A percentile compares a stretch with the other conserved stretches of the same genome.
These are phyloP conservation scores for Achatina immaculata DNA, from an alignment of 1,140 invertebrate genomes.

Conservation along the genomic window DNA sequence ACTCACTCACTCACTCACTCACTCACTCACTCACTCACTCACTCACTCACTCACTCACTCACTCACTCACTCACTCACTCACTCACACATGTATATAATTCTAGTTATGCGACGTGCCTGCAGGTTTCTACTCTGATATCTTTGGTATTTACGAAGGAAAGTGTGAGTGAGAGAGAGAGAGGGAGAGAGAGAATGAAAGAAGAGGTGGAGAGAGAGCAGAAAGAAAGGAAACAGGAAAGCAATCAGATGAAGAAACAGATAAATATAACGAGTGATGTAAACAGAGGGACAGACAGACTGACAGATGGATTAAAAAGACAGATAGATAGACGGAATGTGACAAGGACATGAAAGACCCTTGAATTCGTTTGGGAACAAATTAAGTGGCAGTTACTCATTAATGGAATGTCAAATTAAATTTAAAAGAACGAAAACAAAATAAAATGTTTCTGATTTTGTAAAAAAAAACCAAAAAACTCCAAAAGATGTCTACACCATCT, in stretches of 20 bases:
- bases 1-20: conserved; percentile 13
- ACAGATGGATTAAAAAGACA: neutral
- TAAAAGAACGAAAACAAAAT: too few relatives aligned
- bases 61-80: neutral
- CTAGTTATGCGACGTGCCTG: too few relatives aligned
- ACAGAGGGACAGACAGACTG: neutral
- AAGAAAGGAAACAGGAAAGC: neutral
- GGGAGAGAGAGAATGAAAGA: neutral
- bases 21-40: neutral
- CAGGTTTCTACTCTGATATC: too few relatives aligned
- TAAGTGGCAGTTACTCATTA: too few relatives aligned
- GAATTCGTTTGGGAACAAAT: too few relatives aligned
- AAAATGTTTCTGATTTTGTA: too few relatives aligned
- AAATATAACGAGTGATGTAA: too few relatives aligned
- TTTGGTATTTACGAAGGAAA: neutral
- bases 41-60: neutral
- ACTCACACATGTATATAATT: neutral
- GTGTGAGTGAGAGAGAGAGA: neutral
- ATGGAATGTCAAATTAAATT: too few relatives aligned
- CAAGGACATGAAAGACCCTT: too few relatives aligned
- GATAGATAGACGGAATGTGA: too few relatives aligned
- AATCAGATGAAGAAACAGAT: neutral
- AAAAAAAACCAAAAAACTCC: too few relatives aligned
- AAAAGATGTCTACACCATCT: too few relatives aligned
- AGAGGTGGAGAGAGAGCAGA: neutral